Percentiles rank a stretch among this genome's conserved stretches.
Evolutionary conservation across 1,140 invertebrate species (phyloP).

Genomic region (Drosophila repleta): DNA sequence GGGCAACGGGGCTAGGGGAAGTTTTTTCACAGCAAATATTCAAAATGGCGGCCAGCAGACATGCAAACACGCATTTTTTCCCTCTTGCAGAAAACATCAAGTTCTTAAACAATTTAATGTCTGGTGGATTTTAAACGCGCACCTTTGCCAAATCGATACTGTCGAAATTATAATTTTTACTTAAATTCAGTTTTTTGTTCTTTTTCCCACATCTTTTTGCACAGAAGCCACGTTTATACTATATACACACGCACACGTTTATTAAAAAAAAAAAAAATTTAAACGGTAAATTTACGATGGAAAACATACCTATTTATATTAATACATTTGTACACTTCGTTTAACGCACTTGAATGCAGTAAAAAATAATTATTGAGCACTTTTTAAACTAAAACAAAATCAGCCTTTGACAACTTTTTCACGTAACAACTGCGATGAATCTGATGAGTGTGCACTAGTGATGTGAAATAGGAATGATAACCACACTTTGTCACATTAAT

Average conservation of each 20-base stretch:
- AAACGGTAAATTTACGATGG: background rate
- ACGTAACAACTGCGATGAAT: slow-evolving; percentile 74
- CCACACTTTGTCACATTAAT: background rate
- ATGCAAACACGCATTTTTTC: slow-evolving; percentile 50
- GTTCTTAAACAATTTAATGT: background rate
- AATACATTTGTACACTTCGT: slow-evolving; percentile 73
- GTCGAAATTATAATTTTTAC: background rate
- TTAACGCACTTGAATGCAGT: slow-evolving; percentile 57
- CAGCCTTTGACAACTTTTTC: slow-evolving; percentile 69
- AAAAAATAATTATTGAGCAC: slow-evolving; percentile 52
- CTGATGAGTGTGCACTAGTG: slow-evolving; percentile 52
- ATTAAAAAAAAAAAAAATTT: slow-evolving; percentile 11
- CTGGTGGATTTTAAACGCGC: background rate
- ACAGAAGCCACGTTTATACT: slow-evolving; percentile 66
- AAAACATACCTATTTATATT: slow-evolving; percentile 67
- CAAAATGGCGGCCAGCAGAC: slow-evolving; percentile 66
- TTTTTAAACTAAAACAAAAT: slow-evolving; percentile 51
- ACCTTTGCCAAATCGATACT: background rate
- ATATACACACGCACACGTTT: slow-evolving; percentile 33
- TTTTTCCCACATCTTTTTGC: slow-evolving; percentile 11
- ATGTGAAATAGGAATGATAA: slow-evolving; percentile 16
- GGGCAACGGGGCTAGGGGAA: slow-evolving; percentile 18
- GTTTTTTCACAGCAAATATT: slow-evolving; percentile 48
- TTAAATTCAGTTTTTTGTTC: background rate
- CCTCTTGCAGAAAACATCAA: slow-evolving; percentile 13